Base-by-base conservation (phyloP, 2,797 vertebrate species). In the Tiaroga cobitis region DNA sequence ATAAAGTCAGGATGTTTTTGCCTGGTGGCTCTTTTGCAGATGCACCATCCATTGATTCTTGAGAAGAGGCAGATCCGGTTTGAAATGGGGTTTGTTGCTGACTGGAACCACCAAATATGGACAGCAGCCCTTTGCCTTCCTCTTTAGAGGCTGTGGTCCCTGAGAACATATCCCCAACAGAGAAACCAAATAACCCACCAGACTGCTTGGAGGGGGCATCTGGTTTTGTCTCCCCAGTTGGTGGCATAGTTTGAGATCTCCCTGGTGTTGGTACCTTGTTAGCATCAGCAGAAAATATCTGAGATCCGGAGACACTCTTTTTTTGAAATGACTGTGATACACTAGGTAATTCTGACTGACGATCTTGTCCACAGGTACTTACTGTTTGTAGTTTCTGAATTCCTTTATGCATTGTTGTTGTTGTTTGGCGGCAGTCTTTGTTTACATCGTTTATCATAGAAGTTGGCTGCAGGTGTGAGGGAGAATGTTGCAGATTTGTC, bases 1-100 rank as follows among this genome's bases (percentile, higher is more conserved):
- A 95, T 81, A 97, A 96, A 75, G 96, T 96, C 85, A 97, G 92
- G 86, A 97, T 88, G 92, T 91, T 94, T 91, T 93, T 96, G 88
- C 94, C 92, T 54, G 93, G 67, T 43, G 91, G 92, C 90, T 94
- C 93, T 70, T 92, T 92, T 85, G 89, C 5, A 69, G 84, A 59
- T n/a, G 46, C n/a, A 51, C 68, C n/a, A 34, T 59, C 15, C 0
- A 2, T 16, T 70, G 69, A 19, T 54, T 39, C 34, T 87, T 80
- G 68, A 70, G 51, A 90, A 83, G 92, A 87, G 63, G 89, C 85
- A 79, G 73, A 80, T 63, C 24, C 61, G 79, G 41, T 81, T 84
- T 88, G 86, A 86, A 77, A n/a, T 73, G 83, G 81, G 67, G 29
- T 16, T 61, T 68, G 80, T 46, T 83, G 84, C 26, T 82, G 43